Conservation (phyloP, 2,113 vertebrate genomes). For the Mandrillus leucophaeus region DNA sequence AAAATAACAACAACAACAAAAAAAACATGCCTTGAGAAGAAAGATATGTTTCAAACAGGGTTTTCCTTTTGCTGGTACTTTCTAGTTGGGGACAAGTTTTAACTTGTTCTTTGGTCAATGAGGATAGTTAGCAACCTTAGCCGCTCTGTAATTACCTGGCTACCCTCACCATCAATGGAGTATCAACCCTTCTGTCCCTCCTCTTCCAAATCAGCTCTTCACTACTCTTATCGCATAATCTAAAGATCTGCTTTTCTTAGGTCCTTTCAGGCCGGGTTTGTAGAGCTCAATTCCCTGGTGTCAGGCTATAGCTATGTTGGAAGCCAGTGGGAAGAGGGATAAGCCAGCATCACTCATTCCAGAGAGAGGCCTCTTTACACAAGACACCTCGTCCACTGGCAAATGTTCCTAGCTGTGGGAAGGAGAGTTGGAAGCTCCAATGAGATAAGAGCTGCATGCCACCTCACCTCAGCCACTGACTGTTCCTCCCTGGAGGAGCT, state of each 20-base stretch:
- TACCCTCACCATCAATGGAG: neutral
- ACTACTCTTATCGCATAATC: neutral
- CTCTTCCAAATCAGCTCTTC: neutral
- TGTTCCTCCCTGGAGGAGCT: neutral
- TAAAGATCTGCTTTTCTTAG: neutral
- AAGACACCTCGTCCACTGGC: neutral
- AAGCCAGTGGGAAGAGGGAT: neutral
- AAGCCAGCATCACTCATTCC: neutral
- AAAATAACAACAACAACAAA: neutral
- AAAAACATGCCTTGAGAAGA: neutral
- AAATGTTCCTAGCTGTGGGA: neutral
- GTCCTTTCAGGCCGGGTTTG: neutral
- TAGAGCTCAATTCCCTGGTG: fast-evolving
- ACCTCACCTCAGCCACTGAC: too few species aligned
- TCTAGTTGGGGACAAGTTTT: neutral
- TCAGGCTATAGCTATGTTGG: too few species aligned
- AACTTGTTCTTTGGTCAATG: neutral
- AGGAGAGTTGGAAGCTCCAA: neutral
- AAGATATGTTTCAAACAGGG: neutral
- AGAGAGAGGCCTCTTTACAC: neutral
- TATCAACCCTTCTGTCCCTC: neutral
- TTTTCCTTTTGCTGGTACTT: neutral
- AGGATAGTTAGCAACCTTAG: neutral
- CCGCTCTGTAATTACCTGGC: neutral
- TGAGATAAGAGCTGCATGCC: neutral